Base-by-base conservation (phyloP, 2,888 invertebrate species). In the Thyatira batis region DNA sequence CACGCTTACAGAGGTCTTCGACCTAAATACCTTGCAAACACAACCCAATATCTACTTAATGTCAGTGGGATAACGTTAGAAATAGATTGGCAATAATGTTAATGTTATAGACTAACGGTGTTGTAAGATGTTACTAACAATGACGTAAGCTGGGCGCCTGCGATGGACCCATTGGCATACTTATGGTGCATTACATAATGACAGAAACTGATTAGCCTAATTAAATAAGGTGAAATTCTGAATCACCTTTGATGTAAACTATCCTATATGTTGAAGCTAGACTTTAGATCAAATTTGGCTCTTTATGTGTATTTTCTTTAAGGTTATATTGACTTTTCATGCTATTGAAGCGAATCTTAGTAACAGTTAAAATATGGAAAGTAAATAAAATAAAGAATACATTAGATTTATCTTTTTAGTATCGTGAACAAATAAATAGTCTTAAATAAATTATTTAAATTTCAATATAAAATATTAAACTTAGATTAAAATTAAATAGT, bases 141-240 rank as follows among this genome's bases (percentile, higher is more conserved):
- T 84, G 82, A 83, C 72, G 83, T 84, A 83, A 85, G 58, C 63
- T 53, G 67, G 73, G 75, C 76, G 77, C 67, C 63, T 63, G 59
- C 69, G 69, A 63, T 63, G 67, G 74, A 70, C 76, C 73, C 65
- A 73, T 66, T 84, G 82, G 69, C 85, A 78, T 66, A 86, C 78
- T 80, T 85, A 53, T 60, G 57, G 56, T 54, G 45, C n/a, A 57
- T 76, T 72, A 56, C 73, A 71, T 67, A 76, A 77, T 58, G 49
- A 50, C 45, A 55, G 55, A 51, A 50, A 52, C 43, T 13, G 25
- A 28, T n/a, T 30, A 33, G 8, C 1, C 1, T 17, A 8, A 39
- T 39, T 11, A 33, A 33, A 17, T 39, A 17, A 39, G 39, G 17
- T 39, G 17, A 8, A 39, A 8, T 17, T 17, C 8, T 39, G 6